A percentile compares a stretch with the other conserved stretches of the same genome.
These are phyloP conservation scores for Conops quadrifasciatus DNA, from an alignment of 2,888 invertebrate genomes.

Conservation along the genomic window DNA sequence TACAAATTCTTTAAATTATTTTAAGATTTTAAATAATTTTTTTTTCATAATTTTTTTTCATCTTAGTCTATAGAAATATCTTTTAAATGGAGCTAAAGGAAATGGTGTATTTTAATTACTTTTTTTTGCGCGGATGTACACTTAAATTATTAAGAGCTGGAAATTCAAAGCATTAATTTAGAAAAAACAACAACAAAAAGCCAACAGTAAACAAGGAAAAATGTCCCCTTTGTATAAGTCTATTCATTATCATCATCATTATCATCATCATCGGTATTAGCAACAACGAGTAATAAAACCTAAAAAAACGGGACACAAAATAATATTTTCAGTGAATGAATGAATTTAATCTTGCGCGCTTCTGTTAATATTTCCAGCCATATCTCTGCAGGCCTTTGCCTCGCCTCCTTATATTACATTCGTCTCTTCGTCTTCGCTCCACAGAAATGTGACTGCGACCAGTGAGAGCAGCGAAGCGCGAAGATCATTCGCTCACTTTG, in stretches of 20 bases:
- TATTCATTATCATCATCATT: conserved; percentile 15
- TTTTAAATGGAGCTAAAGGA: no score
- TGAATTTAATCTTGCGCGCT: conserved; percentile 8
- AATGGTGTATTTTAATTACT: conserved; percentile 35
- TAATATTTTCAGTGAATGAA: conserved; percentile 11
- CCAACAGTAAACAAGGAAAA: no score
- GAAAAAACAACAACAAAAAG: conserved; percentile 24
- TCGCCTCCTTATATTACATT: neutral
- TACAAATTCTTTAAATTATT: no score
- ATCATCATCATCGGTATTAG: conserved; percentile 30
- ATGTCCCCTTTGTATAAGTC: no score
- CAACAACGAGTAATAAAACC: neutral
- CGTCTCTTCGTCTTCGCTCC: neutral
- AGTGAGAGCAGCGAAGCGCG: conserved; percentile 11
- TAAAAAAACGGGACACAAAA: neutral
- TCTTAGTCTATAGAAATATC: no score
- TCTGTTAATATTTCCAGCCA: neutral
- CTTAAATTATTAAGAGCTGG: conserved; percentile 48
- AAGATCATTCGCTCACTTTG: conserved; percentile 14
- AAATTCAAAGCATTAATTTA: conserved; percentile 42
- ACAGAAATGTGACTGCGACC: no score
- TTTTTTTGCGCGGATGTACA: conserved; percentile 6
- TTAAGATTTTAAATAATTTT: no score
- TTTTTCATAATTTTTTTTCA: no score
- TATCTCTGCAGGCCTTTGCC: neutral